These are phyloP conservation scores for Conistra vaccinii DNA, from an alignment of 2,888 invertebrate genomes.

Conservation along the genomic window DNA sequence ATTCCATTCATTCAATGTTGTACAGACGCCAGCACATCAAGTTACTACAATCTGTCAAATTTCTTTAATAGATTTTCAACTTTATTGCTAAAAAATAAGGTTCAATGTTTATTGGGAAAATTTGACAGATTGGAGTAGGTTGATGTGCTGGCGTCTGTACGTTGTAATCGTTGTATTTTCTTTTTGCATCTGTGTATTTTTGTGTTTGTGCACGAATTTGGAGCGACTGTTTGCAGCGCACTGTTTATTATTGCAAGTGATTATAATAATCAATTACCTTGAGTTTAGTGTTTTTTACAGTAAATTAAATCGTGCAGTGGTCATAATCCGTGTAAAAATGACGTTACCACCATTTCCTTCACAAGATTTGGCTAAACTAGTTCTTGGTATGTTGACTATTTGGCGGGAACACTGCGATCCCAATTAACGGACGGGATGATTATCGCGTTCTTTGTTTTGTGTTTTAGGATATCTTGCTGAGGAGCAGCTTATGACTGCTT, in stretches of 20 bases:
- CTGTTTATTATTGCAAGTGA: constrained; percentile 57
- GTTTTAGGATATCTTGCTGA: constrained; percentile 87
- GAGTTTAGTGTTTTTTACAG: constrained; percentile 28
- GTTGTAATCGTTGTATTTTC: background rate
- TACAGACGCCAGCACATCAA: no score
- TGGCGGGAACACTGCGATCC: constrained; percentile 83
- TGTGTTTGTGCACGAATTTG: constrained; percentile 50
- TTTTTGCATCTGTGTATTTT: constrained; percentile 27
- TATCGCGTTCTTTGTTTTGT: constrained; percentile 57
- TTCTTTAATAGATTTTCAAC: no score
- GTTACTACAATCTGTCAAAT: no score
- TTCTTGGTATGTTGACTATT: constrained; percentile 82
- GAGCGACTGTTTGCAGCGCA: constrained; percentile 33
- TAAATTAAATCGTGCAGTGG: constrained; percentile 33
- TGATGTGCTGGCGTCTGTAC: no score
- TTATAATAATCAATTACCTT: constrained; percentile 24
- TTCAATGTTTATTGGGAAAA: no score
- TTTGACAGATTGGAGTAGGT: no score
- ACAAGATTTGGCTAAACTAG: constrained; percentile 87
- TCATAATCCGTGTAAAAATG: constrained; percentile 70
- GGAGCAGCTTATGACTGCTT: constrained; percentile 88
- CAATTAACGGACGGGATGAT: constrained; percentile 58
- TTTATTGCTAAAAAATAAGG: no score
- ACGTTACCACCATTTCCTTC: constrained; percentile 85
- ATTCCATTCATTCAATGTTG: constrained; percentile 8